Evolutionary conservation across 2,113 vertebrate genomes (phyloP).

Genomic region (Orientallactaga bullata): DNA sequence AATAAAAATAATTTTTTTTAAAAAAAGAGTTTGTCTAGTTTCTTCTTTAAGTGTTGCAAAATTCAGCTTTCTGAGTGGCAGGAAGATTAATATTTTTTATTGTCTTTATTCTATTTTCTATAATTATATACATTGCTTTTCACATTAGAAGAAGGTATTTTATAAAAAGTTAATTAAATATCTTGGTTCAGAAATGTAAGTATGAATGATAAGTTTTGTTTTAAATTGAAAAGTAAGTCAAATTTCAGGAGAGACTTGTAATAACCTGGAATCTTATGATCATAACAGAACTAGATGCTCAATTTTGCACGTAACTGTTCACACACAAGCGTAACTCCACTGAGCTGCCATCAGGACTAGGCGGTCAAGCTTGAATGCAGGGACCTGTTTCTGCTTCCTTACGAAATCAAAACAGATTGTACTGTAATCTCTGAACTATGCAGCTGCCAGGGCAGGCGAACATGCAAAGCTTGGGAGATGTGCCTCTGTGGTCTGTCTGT

Average conservation of each 20-base stretch:
- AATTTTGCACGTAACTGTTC: background rate
- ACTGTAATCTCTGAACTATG: background rate
- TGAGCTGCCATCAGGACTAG: background rate
- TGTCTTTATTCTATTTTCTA: background rate
- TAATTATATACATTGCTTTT: background rate
- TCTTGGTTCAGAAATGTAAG: background rate
- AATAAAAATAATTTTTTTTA: too few species aligned
- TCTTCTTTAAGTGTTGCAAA: background rate
- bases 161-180: slow-evolving; percentile 32
- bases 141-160: background rate
- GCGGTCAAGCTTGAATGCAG: slow-evolving; percentile 67
- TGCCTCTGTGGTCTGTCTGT: too few species aligned
- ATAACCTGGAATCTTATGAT: background rate
- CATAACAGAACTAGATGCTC: background rate
- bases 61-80: background rate
- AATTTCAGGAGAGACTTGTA: background rate
- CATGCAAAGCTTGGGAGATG: background rate
- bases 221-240: slow-evolving; percentile 36
- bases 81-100: background rate
- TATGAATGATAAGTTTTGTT: background rate
- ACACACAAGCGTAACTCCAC: background rate
- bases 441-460: slow-evolving; percentile 29
- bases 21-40: background rate
- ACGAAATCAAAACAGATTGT: slow-evolving; percentile 68
- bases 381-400: slow-evolving; percentile 69